These are phyloP conservation scores for Gouania willdenowi DNA, from an alignment of 2,797 vertebrate genomes.

Conservation along the genomic window DNA sequence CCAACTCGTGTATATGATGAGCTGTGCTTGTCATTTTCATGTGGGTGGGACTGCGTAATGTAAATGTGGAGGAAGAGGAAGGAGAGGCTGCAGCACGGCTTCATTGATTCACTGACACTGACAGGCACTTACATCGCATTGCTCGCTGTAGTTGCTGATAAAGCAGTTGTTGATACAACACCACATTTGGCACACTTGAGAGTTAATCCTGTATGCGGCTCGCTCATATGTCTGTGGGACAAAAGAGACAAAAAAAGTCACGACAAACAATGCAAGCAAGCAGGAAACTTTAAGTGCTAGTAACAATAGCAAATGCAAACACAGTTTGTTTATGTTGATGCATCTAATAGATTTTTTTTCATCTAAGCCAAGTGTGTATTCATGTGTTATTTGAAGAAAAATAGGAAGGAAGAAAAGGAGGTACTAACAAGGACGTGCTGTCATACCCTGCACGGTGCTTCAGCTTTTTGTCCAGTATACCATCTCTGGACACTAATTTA, in stretches of 20 bases:
- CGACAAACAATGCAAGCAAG: slow-evolving; percentile 58
- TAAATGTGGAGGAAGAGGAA: too few species aligned
- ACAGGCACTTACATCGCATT: slow-evolving; percentile 98
- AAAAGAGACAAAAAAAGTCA: slow-evolving; percentile 66
- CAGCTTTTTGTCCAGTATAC: slow-evolving; percentile 99
- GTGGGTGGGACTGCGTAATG: too few species aligned
- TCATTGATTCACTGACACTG: slow-evolving; percentile 64
- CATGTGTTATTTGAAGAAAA: slow-evolving; percentile 36
- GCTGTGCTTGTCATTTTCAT: too few species aligned
- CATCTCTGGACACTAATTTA: slow-evolving; percentile 99
- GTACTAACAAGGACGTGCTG: slow-evolving; percentile 75
- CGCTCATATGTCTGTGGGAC: slow-evolving; percentile 99
- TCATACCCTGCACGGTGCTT: slow-evolving; percentile 99
- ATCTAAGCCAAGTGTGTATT: slow-evolving; percentile 38
- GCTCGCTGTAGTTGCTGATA: slow-evolving; percentile 99
- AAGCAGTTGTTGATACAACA: slow-evolving; percentile 99
- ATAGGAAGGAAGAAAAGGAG: slow-evolving; percentile 44
- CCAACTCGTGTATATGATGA: too few species aligned
- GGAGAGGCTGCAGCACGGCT: slow-evolving; percentile 43
- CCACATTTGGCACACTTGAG: slow-evolving; percentile 99
- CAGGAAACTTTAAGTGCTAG: slow-evolving; percentile 38
- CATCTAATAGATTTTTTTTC: slow-evolving; percentile 46
- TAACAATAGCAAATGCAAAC: slow-evolving; percentile 41
- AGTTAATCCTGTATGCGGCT: slow-evolving; percentile 99
- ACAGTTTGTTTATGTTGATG: slow-evolving; percentile 61